Evolutionary conservation across 2,113 vertebrate genomes (phyloP).

Genomic region (human (Homo sapiens)): DNA sequence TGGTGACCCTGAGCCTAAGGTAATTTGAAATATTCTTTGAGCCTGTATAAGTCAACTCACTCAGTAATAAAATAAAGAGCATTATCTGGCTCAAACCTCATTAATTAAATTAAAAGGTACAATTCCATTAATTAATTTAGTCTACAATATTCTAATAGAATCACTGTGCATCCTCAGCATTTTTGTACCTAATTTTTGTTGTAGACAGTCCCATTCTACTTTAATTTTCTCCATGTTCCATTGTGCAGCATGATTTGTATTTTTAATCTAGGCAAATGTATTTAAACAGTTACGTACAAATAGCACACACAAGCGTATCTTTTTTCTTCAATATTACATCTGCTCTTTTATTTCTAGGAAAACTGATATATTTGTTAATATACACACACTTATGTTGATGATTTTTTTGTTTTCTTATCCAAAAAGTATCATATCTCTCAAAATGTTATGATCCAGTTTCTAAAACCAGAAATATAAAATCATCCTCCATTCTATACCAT

Average conservation of each 20-base stretch:
- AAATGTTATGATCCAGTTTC: background rate
- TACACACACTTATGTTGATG: background rate
- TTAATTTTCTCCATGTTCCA: background rate
- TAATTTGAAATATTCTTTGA: background rate
- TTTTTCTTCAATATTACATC: background rate
- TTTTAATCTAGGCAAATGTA: background rate
- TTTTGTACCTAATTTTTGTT: constrained; percentile 7
- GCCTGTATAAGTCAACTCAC: background rate
- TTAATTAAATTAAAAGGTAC: constrained; percentile 45
- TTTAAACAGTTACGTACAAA: background rate
- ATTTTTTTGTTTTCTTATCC: background rate
- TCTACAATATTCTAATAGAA: constrained; percentile 36
- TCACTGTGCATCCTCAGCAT: background rate
- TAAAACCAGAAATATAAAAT: background rate
- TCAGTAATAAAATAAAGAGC: constrained; percentile 4
- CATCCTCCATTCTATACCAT: background rate
- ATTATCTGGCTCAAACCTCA: background rate
- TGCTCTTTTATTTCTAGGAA: constrained; percentile 35
- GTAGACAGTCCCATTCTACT: background rate
- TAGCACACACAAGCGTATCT: background rate
- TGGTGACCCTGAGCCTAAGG: background rate
- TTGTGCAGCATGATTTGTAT: background rate
- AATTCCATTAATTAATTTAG: constrained; percentile 47
- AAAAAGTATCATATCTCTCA: background rate
- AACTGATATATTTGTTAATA: background rate